A percentile compares a stretch with the other conserved stretches of the same genome.
These are phyloP conservation scores for Leptatherina wallacei DNA, from an alignment of 2,797 vertebrate species.

Conservation along the genomic window DNA sequence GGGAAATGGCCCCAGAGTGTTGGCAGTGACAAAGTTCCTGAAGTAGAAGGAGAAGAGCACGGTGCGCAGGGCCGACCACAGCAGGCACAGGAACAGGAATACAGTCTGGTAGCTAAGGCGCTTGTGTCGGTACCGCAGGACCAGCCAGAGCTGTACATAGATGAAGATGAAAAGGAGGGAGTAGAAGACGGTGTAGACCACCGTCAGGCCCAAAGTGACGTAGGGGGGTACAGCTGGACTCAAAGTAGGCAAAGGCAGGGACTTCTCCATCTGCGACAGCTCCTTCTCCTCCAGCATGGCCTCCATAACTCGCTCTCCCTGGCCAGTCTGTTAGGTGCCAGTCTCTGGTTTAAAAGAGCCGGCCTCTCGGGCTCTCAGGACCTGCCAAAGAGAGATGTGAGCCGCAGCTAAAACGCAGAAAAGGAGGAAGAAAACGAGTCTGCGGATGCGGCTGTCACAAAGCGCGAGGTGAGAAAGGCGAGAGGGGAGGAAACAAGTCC, in stretches of 20 bases:
- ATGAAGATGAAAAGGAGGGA: slow-evolving; percentile 93
- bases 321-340: slow-evolving; percentile 5
- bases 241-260: slow-evolving; percentile 85
- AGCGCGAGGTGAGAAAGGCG: slow-evolving; percentile 24
- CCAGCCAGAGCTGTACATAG: slow-evolving; percentile 95
- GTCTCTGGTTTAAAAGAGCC: slow-evolving; percentile 21
- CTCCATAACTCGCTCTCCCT: slow-evolving; percentile 65
- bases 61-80: slow-evolving; percentile 94
- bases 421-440: slow-evolving; percentile 1
- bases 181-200: slow-evolving; percentile 93
- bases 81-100: slow-evolving; percentile 95
- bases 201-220: slow-evolving; percentile 92
- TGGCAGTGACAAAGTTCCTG: slow-evolving; percentile 91
- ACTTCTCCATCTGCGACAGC: slow-evolving; percentile 39
- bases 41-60: slow-evolving; percentile 98
- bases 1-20: slow-evolving; percentile 89
- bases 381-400: slow-evolving; percentile 10
- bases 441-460: slow-evolving; percentile 44
- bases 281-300: slow-evolving; percentile 52
- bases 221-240: slow-evolving; percentile 91
- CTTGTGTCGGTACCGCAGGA: slow-evolving; percentile 94
- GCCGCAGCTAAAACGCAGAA: slow-evolving; percentile 3
- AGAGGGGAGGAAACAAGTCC: slow-evolving; percentile 77
- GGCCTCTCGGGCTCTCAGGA: slow-evolving; percentile 13
- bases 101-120: slow-evolving; percentile 96